Conservation (phyloP, 23 tunicate genomes). For the Botrylloides violaceus region DNA sequence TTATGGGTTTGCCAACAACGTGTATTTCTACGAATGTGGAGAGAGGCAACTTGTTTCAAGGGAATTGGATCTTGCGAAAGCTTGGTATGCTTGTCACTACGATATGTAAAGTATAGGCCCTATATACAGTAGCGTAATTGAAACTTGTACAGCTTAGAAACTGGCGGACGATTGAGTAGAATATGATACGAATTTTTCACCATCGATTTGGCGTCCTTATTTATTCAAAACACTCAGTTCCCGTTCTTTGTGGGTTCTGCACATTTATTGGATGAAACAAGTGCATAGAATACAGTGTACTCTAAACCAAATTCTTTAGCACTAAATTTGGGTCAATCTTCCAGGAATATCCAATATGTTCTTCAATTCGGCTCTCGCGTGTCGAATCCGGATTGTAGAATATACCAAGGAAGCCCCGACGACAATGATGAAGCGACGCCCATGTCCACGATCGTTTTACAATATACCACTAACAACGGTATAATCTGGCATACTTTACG, state of each 20-base stretch:
- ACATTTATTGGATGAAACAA: no score
- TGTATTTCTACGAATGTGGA: slow-evolving; percentile 59
- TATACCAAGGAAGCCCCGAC: slow-evolving; percentile 21
- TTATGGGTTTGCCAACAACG: slow-evolving; percentile 59
- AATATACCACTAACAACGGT: slow-evolving; percentile 66
- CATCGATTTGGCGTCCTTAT: no score
- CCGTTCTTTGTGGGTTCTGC: no score
- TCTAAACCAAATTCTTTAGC: background rate
- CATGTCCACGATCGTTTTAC: slow-evolving; percentile 38
- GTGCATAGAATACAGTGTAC: no score
- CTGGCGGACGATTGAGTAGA: no score
- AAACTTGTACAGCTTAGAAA: no score
- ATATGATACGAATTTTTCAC: no score
- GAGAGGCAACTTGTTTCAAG: slow-evolving; percentile 42
- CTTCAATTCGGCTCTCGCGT: slow-evolving; percentile 55
- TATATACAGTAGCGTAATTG: no score
- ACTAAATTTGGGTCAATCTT: background rate
- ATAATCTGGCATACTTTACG: slow-evolving; percentile 66
- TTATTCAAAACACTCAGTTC: no score
- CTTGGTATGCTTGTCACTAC: no score
- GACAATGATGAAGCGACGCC: slow-evolving; percentile 12
- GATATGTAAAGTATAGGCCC: no score
- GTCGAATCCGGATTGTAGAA: slow-evolving; percentile 32
- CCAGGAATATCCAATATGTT: slow-evolving; percentile 75
- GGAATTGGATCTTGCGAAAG: slow-evolving; percentile 62